These are phyloP conservation scores for Camponotus vicinus DNA, from an alignment of 1,140 invertebrate species.

Conservation along the genomic window DNA sequence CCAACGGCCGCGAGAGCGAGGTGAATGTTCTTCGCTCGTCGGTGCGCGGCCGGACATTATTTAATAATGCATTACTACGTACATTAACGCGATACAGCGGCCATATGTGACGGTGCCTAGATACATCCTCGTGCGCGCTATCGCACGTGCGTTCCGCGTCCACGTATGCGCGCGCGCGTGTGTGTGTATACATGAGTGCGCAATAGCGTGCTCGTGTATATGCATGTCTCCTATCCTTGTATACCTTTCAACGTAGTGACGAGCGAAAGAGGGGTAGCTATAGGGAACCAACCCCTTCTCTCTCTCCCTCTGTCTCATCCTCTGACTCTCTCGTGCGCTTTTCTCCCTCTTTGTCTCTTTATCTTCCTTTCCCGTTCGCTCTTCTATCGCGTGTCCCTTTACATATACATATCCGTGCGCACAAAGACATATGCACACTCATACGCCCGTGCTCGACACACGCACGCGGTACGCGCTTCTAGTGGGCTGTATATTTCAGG, in stretches of 20 bases:
- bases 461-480: slow-evolving; percentile 74
- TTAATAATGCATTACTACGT: slow-evolving; percentile 77
- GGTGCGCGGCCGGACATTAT: slow-evolving; percentile 71
- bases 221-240: slow-evolving; percentile 62
- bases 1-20: slow-evolving; percentile 52
- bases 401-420: slow-evolving; percentile 11
- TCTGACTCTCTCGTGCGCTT: slow-evolving; percentile 12
- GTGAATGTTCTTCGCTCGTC: slow-evolving; percentile 74
- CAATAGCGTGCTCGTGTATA: slow-evolving; percentile 25
- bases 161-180: slow-evolving; percentile 11
- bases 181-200: neutral
- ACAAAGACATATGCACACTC: slow-evolving; percentile 45
- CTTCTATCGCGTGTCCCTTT: slow-evolving; percentile 34
- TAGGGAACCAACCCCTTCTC: slow-evolving; percentile 66
- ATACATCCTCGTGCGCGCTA: slow-evolving; percentile 40
- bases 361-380: slow-evolving; percentile 53
- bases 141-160: slow-evolving; percentile 31
- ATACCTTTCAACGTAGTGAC: slow-evolving; percentile 76
- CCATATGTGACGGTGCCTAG: slow-evolving; percentile 70
- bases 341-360: slow-evolving; percentile 33
- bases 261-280: slow-evolving; percentile 74
- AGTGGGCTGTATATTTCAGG: slow-evolving; percentile 82
- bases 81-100: slow-evolving; percentile 76
- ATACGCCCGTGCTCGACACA: slow-evolving; percentile 17
- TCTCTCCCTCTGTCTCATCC: neutral